A percentile compares a stretch with the other conserved stretches of the same genome.
Conservation (phyloP, 2,888 invertebrate genomes). For the Ametastegia equiseti region DNA sequence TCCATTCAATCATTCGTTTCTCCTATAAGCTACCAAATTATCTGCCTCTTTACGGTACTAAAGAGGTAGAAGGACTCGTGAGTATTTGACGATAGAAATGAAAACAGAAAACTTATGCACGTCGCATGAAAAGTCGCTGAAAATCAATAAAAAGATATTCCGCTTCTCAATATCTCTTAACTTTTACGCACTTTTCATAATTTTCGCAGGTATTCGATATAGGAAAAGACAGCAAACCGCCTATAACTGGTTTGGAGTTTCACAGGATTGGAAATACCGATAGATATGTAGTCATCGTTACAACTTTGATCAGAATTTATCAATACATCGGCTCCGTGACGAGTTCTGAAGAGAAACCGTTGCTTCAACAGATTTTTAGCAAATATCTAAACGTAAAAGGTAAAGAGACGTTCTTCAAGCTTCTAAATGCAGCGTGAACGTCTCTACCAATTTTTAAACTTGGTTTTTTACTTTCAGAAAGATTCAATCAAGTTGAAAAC, state of each 20-base stretch:
- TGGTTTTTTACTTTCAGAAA: constrained; percentile 65
- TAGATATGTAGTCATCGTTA: constrained; percentile 89
- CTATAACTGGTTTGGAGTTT: constrained; percentile 93
- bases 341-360: constrained; percentile 87
- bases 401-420: too few species aligned
- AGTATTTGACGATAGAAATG: constrained; percentile 65
- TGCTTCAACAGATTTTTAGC: constrained; percentile 88
- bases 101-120: neutral
- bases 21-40: constrained; percentile 85
- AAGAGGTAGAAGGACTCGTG: constrained; percentile 88
- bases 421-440: too few species aligned
- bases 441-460: constrained; percentile 40
- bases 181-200: constrained; percentile 55
- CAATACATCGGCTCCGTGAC: constrained; percentile 89
- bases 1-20: constrained; percentile 61
- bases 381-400: constrained; percentile 86
- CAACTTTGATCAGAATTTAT: constrained; percentile 90
- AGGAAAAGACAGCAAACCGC: constrained; percentile 86
- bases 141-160: neutral
- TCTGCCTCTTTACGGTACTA: constrained; percentile 85
- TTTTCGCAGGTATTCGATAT: constrained; percentile 89
- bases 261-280: constrained; percentile 85
- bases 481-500: constrained; percentile 85
- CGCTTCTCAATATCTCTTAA: neutral
- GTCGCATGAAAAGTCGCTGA: neutral